Evolutionary conservation across 2,113 vertebrate species (phyloP).

Genomic region (Odocoileus virginianus): DNA sequence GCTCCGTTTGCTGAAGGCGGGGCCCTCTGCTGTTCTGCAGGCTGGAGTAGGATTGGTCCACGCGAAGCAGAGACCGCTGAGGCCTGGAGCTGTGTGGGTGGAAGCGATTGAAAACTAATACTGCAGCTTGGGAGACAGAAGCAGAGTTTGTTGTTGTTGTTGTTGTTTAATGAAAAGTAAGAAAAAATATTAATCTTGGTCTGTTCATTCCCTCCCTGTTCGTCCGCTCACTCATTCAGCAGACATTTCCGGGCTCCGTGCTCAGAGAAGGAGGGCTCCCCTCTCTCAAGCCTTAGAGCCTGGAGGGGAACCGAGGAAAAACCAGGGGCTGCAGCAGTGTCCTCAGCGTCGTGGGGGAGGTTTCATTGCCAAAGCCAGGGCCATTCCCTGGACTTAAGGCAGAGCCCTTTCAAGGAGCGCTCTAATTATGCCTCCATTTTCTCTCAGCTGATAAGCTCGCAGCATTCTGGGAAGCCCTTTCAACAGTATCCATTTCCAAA

Average conservation of each 20-base stretch:
- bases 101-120: background rate
- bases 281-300: background rate
- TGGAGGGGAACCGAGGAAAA: background rate
- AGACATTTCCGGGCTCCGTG: background rate
- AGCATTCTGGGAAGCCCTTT: constrained; percentile 30
- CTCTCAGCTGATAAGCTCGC: constrained; percentile 53
- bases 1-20: constrained; percentile 40
- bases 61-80: constrained; percentile 24
- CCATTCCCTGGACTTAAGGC: background rate
- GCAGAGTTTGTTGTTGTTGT: background rate
- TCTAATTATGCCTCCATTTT: constrained; percentile 62
- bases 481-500: constrained; percentile 66
- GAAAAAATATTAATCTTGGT: background rate
- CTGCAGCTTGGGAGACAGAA: background rate
- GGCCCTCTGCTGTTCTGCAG: constrained; percentile 67
- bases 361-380: background rate
- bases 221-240: background rate
- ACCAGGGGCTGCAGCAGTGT: too few species aligned
- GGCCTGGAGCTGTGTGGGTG: constrained; percentile 47
- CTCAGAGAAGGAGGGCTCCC: background rate
- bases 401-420: background rate
- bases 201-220: background rate
- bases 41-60: constrained; percentile 57
- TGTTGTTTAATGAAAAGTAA: background rate
- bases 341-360: background rate